A percentile compares a stretch with the other conserved stretches of the same genome.
These are phyloP conservation scores for Oryzias sinensis DNA, from an alignment of 2,797 vertebrate genomes.

Conservation along the genomic window DNA sequence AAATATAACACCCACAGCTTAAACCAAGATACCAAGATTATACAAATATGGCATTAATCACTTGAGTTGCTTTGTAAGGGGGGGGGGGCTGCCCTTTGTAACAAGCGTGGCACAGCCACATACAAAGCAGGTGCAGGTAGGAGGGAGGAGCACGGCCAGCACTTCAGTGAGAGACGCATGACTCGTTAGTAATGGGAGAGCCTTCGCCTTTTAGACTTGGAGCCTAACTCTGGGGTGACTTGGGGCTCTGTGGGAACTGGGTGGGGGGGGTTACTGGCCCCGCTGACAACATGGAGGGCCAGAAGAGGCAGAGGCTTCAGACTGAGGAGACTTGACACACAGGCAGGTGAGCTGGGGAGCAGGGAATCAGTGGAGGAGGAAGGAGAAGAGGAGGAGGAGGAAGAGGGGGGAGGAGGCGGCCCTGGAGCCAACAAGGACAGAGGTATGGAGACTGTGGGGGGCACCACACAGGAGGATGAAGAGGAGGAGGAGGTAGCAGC, in stretches of 20 bases:
- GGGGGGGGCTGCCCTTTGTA: conserved; percentile 43
- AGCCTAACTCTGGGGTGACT: conserved; percentile 77
- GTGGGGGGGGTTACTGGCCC: conserved; percentile 67
- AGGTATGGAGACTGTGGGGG: conserved; percentile 84
- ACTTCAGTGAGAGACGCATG: conserved; percentile 63
- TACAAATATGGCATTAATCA: conserved; percentile 64
- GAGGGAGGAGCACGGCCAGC: conserved; percentile 56
- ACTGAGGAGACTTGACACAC: conserved; percentile 96
- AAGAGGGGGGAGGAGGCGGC: conserved; percentile 84
- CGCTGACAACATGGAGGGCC: conserved; percentile 94
- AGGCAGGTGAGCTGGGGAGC: conserved; percentile 90
- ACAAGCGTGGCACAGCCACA: conserved; percentile 61
- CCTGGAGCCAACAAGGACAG: conserved; percentile 88
- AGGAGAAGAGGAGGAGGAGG: conserved; percentile 85
- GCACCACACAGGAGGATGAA: conserved; percentile 86
- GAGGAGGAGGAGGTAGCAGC: conserved; percentile 66
- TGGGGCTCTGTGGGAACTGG: conserved; percentile 79
- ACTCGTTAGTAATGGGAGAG: conserved; percentile 90
- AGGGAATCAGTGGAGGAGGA: conserved; percentile 89
- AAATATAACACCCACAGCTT: conserved; percentile 72
- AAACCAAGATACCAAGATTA: conserved; percentile 56
- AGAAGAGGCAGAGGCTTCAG: conserved; percentile 97
- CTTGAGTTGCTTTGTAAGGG: conserved; percentile 41
- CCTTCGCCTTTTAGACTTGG: conserved; percentile 91
- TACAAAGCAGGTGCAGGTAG: conserved; percentile 69